These are phyloP conservation scores for Cotesia chilonis DNA, from an alignment of 1,140 invertebrate genomes.

Conservation along the genomic window DNA sequence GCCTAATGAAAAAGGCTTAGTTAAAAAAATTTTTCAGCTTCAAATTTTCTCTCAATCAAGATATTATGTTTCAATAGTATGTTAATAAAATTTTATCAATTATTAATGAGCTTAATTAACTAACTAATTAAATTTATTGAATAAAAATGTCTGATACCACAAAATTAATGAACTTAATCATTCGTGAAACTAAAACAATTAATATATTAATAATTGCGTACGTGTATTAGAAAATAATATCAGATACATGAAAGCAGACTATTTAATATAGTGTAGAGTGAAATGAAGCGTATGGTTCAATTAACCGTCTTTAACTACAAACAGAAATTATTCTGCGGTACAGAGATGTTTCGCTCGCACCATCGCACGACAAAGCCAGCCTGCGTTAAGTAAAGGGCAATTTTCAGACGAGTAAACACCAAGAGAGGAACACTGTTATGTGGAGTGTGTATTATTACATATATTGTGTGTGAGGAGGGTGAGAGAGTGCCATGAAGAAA, in stretches of 20 bases:
- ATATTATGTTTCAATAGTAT: too few species aligned
- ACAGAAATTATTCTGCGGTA: constrained; percentile 43
- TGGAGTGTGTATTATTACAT: neutral
- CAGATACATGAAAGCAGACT: neutral
- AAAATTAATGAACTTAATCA: too few species aligned
- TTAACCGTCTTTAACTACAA: constrained; percentile 53
- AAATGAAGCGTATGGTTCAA: constrained; percentile 51
- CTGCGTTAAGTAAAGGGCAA: constrained; percentile 36
- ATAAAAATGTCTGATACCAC: too few species aligned
- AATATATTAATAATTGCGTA: too few species aligned
- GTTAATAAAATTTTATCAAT: too few species aligned
- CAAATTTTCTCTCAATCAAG: too few species aligned
- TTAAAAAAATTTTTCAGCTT: too few species aligned
- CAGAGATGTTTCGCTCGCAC: constrained; percentile 42
- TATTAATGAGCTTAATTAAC: too few species aligned
- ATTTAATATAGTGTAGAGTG: constrained; percentile 21
- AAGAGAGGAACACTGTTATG: neutral
- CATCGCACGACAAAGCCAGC: constrained; percentile 44
- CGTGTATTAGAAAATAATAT: too few species aligned
- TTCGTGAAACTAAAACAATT: too few species aligned
- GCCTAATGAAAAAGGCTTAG: too few species aligned
- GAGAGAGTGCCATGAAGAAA: neutral
- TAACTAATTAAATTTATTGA: too few species aligned
- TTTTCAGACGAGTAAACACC: constrained; percentile 45
- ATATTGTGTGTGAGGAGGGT: neutral